These are phyloP conservation scores for Varroa destructor DNA, from an alignment of 1,140 invertebrate species.

Conservation along the genomic window DNA sequence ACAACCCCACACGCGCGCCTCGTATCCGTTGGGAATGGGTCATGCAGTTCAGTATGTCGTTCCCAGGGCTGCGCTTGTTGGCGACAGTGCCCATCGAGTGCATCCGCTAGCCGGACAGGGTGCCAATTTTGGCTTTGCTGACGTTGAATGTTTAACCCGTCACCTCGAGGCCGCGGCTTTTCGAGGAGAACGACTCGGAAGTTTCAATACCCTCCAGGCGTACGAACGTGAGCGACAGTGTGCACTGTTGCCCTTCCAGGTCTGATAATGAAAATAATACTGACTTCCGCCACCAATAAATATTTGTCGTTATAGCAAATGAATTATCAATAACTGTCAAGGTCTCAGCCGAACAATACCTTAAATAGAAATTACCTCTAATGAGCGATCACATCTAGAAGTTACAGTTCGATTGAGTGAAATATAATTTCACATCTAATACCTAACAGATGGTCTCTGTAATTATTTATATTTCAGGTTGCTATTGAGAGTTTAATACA, in stretches of 20 bases:
- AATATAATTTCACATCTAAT: too few relatives aligned
- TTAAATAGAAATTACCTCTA: too few relatives aligned
- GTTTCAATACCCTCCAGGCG: constrained; percentile 46
- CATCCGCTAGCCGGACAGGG: constrained; percentile 95
- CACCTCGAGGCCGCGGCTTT: constrained; percentile 55
- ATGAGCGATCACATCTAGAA: too few relatives aligned
- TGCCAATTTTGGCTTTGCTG: constrained; percentile 91
- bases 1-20: constrained; percentile 52
- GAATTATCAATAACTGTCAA: too few relatives aligned
- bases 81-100: constrained; percentile 88
- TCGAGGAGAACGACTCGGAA: constrained; percentile 50
- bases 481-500: constrained; percentile 70
- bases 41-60: constrained; percentile 71
- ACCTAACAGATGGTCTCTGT: too few relatives aligned
- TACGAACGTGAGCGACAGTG: constrained; percentile 24
- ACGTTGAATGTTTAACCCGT: constrained; percentile 59
- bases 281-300: too few relatives aligned
- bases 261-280: background rate
- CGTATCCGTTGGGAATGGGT: constrained; percentile 79
- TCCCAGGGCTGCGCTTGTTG: constrained; percentile 60
- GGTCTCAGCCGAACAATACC: too few relatives aligned
- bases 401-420: too few relatives aligned
- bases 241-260: constrained; percentile 19
- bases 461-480: constrained; percentile 39
- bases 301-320: too few relatives aligned